Percentiles rank a stretch among this genome's conserved stretches.
These are phyloP conservation scores for Aselliscus stoliczkanus DNA, from an alignment of 2,797 vertebrate genomes.

Conservation along the genomic window DNA sequence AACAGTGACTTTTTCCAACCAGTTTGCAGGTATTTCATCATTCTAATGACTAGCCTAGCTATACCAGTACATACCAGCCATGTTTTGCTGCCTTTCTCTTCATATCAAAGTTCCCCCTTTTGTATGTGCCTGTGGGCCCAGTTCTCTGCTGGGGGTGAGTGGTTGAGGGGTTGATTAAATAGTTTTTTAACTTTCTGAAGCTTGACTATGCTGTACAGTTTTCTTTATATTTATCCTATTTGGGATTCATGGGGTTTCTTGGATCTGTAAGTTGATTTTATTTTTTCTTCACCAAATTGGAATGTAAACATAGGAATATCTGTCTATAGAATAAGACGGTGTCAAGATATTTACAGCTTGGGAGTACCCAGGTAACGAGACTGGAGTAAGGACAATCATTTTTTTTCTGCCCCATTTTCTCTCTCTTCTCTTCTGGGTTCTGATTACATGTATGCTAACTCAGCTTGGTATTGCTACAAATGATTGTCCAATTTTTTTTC, in stretches of 20 bases:
- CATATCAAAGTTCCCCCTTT: background rate
- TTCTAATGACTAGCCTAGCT: background rate
- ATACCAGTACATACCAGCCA: fast-evolving
- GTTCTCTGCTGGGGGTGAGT: background rate
- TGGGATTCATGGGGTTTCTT: background rate
- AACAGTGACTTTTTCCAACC: background rate
- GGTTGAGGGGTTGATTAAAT: background rate
- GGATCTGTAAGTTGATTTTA: background rate
- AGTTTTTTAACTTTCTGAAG: background rate
- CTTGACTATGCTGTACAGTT: background rate
- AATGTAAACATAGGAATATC: background rate
- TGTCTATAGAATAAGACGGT: too few relatives aligned
- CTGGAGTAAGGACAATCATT: background rate
- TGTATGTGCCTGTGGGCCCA: background rate
- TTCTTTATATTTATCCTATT: background rate
- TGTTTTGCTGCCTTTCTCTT: background rate
- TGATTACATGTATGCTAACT: background rate
- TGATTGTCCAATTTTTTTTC: background rate
- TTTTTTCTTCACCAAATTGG: background rate
- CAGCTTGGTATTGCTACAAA: background rate
- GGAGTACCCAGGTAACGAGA: background rate
- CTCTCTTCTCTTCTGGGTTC: background rate
- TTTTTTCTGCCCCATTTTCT: background rate
- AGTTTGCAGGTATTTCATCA: background rate
- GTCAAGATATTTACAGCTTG: background rate